Evolutionary conservation across 1,140 invertebrate genomes (phyloP).

Genomic region (Teleogryllus occipitalis): DNA sequence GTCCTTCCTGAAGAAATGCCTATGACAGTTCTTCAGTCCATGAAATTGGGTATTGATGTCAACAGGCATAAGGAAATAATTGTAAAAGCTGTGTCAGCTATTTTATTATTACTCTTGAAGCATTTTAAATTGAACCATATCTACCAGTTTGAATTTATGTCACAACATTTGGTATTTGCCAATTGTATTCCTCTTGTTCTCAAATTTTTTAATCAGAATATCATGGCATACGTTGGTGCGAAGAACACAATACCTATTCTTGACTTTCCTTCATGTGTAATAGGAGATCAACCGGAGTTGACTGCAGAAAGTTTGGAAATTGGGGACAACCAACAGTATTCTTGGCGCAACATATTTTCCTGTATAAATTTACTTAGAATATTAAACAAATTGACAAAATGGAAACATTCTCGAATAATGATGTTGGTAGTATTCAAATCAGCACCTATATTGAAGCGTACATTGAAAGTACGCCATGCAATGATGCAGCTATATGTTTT

Average conservation of each 20-base stretch:
- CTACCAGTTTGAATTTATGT: constrained; percentile 99
- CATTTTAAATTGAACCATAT: constrained; percentile 99
- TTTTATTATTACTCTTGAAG: constrained; percentile 87
- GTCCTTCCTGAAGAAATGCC: constrained; percentile 95
- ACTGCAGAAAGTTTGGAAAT: constrained; percentile 89
- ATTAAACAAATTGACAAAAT: constrained; percentile 97
- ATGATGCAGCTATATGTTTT: constrained; percentile 98
- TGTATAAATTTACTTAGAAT: constrained; percentile 96
- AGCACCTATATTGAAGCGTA: constrained; percentile 93
- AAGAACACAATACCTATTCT: constrained; percentile 86
- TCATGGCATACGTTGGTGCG: constrained; percentile 87
- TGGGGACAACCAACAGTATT: constrained; percentile 77
- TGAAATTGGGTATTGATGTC: constrained; percentile 94
- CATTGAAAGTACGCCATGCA: constrained; percentile 89
- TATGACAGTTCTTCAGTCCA: constrained; percentile 92
- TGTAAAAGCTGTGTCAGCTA: constrained; percentile 94
- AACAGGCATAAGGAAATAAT: constrained; percentile 99
- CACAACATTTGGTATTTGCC: constrained; percentile 96
- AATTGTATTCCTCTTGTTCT: constrained; percentile 98
- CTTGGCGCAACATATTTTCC: constrained; percentile 97
- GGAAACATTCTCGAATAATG: constrained; percentile 99
- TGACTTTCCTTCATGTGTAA: constrained; percentile 93
- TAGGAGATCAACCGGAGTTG: constrained; percentile 91
- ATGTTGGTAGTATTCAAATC: constrained; percentile 99
- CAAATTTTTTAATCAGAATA: constrained; percentile 99